phyloP scores from a whole-genome alignment of 2,113 vertebrate species.

The Alligator sinensis region DNA sequence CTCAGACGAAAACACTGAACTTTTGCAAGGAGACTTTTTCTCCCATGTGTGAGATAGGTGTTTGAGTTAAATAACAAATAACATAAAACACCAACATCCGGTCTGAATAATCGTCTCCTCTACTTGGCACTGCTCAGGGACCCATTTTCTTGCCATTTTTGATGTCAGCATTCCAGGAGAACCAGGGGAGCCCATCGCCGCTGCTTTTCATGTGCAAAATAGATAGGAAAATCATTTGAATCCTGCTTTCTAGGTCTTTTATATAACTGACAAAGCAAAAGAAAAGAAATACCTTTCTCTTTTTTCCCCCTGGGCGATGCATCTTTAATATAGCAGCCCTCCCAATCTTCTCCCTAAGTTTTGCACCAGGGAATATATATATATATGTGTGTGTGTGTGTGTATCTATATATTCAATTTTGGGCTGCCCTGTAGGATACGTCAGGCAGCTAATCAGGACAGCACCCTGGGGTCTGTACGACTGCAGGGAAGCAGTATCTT shows the following conservation, averaged over 20 bases:
- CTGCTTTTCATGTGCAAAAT: slow-evolving; percentile 11
- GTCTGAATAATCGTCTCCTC: neutral
- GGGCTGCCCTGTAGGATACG: neutral
- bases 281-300: neutral
- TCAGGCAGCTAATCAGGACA: too few species aligned
- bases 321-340: neutral
- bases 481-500: neutral
- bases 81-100: neutral
- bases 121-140: slow-evolving; percentile 45
- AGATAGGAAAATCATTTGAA: slow-evolving; percentile 22
- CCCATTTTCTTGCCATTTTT: slow-evolving; percentile 43
- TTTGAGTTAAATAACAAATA: slow-evolving; percentile 11
- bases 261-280: neutral
- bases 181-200: neutral
- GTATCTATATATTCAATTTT: too few species aligned
- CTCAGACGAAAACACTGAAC: neutral
- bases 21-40: neutral
- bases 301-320: neutral
- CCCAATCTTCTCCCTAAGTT: neutral
- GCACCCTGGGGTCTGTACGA: neutral
- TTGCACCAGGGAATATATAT: neutral
- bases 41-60: neutral
- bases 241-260: neutral
- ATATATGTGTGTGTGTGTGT: too few species aligned
- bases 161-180: neutral